Percentiles rank a stretch among this genome's conserved stretches.
These are phyloP conservation scores for Clupea harengus DNA, from an alignment of 2,113 vertebrate species.

Conservation along the genomic window DNA sequence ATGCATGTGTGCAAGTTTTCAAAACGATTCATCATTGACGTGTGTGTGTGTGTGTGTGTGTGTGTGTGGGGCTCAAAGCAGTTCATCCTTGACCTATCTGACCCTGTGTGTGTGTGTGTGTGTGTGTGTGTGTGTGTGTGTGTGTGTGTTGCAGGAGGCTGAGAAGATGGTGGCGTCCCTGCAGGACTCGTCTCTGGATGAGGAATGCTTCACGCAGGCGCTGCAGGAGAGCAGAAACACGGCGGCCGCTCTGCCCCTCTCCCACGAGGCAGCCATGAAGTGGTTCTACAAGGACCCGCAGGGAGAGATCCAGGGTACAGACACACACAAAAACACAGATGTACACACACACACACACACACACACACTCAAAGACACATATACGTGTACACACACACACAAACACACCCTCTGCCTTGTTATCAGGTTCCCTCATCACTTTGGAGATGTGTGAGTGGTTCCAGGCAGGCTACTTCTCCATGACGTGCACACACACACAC, in stretches of 20 bases:
- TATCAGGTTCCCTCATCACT: not conserved
- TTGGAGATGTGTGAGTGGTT: too few relatives aligned
- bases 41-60: slow-evolving; percentile 7
- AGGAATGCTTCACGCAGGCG: slow-evolving; percentile 84
- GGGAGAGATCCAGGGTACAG: slow-evolving; percentile 88
- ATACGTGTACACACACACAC: not conserved
- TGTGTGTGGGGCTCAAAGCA: not conserved
- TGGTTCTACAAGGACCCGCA: slow-evolving; percentile 96
- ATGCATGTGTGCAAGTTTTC: too few relatives aligned
- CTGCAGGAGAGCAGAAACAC: slow-evolving; percentile 84
- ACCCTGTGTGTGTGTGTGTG: not conserved
- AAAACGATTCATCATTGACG: too few relatives aligned
- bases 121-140: slow-evolving; percentile 22
- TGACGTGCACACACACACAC: not conserved
- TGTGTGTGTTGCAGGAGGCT: slow-evolving; percentile 72
- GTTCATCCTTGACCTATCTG: too few relatives aligned
- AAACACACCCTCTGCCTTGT: not conserved
- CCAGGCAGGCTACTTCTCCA: too few relatives aligned
- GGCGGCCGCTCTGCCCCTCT: slow-evolving; percentile 83
- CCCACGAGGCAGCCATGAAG: slow-evolving; percentile 88
- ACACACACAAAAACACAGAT: not conserved
- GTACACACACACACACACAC: not conserved
- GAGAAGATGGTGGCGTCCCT: slow-evolving; percentile 91
- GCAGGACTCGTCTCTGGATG: slow-evolving; percentile 87
- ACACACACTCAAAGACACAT: not conserved